Evolutionary conservation across 2,797 vertebrate species (phyloP).

Genomic region (Gymnocypris eckloni): DNA sequence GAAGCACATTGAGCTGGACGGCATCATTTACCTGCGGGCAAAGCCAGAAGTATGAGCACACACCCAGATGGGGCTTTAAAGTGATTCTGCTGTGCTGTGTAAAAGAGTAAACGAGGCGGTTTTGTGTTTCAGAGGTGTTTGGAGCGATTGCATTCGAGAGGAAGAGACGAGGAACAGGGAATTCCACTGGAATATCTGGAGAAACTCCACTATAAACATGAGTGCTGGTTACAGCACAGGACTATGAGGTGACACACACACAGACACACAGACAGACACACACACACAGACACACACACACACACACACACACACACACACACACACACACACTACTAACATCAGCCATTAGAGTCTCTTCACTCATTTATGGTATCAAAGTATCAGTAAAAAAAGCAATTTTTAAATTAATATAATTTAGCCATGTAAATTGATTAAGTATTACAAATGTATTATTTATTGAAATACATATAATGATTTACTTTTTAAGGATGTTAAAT

Average conservation of each 20-base stretch:
- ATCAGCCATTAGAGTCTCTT: neutral
- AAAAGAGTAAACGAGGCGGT: neutral
- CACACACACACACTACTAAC: neutral
- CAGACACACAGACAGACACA: neutral
- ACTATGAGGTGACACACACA: constrained; percentile 79
- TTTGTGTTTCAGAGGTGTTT: constrained; percentile 82
- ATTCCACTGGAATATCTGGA: constrained; percentile 93
- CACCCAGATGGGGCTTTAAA: neutral
- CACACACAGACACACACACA: neutral
- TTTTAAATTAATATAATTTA: neutral
- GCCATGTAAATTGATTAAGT: neutral
- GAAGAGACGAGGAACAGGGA: constrained; percentile 89
- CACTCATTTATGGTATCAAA: neutral
- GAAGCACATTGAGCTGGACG: constrained; percentile 85
- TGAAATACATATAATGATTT: neutral
- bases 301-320: neutral
- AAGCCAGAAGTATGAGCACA: constrained; percentile 82
- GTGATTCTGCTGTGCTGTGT: neutral
- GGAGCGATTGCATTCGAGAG: constrained; percentile 84
- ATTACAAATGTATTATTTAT: neutral
- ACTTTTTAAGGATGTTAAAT: neutral
- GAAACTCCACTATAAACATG: constrained; percentile 92
- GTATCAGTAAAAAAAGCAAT: neutral
- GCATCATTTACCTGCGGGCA: constrained; percentile 93
- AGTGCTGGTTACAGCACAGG: constrained; percentile 92